Percentiles rank a stretch among this genome's conserved stretches.
phyloP scores from a whole-genome alignment of 64 coral and sea anemone genomes.

The Acropora yongei region DNA sequence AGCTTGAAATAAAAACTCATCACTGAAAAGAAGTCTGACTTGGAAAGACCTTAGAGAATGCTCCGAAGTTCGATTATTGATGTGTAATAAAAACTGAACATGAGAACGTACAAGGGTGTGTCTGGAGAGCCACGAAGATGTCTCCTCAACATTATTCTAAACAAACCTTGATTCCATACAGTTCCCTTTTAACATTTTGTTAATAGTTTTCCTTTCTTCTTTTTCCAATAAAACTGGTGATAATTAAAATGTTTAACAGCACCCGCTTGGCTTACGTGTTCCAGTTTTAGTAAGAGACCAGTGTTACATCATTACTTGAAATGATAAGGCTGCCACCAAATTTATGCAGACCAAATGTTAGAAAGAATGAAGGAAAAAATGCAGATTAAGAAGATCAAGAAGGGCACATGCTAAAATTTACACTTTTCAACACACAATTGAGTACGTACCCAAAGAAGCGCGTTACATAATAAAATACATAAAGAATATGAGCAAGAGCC shows the following conservation, averaged over 20 bases:
- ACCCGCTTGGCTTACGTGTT: slow-evolving; percentile 27
- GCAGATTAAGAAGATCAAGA: neutral
- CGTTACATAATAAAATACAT: neutral
- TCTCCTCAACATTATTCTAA: neutral
- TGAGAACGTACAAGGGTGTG: neutral
- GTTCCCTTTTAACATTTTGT: neutral
- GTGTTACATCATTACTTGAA: neutral
- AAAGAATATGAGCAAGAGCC: neutral
- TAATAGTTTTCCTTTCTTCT: neutral
- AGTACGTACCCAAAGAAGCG: neutral
- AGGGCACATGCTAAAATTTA: neutral
- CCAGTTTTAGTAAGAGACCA: slow-evolving; percentile 26
- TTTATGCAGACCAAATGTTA: neutral
- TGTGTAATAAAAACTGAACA: neutral
- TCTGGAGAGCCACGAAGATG: neutral
- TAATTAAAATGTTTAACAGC: neutral
- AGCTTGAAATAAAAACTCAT: too few relatives aligned
- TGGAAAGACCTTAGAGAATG: neutral
- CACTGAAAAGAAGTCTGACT: too few relatives aligned
- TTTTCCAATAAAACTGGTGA: neutral
- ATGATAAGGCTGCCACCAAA: neutral
- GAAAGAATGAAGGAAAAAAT: neutral
- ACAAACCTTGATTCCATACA: neutral
- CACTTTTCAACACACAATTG: neutral
- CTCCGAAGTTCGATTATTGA: neutral